These are phyloP conservation scores for Drosophila neocordata DNA, from an alignment of 1,140 invertebrate genomes.

Conservation along the genomic window DNA sequence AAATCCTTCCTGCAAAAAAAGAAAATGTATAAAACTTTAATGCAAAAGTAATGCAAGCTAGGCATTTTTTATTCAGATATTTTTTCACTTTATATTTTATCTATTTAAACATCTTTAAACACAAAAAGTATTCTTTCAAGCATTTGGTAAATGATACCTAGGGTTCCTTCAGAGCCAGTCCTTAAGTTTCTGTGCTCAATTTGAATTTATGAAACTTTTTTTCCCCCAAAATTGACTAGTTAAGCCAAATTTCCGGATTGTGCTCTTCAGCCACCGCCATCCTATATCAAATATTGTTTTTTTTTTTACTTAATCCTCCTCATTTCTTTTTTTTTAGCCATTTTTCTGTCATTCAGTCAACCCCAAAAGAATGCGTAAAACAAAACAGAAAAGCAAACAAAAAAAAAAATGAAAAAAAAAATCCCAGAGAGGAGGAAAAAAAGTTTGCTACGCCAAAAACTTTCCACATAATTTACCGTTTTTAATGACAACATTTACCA, in stretches of 20 bases:
- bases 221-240: conserved; percentile 2
- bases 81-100: no score
- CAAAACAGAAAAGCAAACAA: conserved; percentile 8
- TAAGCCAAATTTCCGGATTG: conserved; percentile 1
- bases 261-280: not conserved
- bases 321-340: not conserved
- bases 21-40: no score
- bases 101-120: not conserved
- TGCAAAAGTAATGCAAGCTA: no score
- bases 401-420: conserved; percentile 24
- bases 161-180: not conserved
- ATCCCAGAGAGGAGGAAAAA: conserved; percentile 1
- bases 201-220: conserved; percentile 3
- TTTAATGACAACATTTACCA: conserved; percentile 68
- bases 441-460: conserved; percentile 21
- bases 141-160: no score
- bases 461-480: conserved; percentile 59
- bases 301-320: not conserved
- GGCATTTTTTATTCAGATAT: no score
- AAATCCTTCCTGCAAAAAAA: no score
- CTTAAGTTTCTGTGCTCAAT: not conserved
- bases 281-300: conserved; percentile 1
- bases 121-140: not conserved
- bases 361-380: conserved; percentile 5
- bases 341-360: conserved; percentile 9